Base-by-base conservation (phyloP, 2,888 invertebrate genomes). In the Chouioia cunea region DNA sequence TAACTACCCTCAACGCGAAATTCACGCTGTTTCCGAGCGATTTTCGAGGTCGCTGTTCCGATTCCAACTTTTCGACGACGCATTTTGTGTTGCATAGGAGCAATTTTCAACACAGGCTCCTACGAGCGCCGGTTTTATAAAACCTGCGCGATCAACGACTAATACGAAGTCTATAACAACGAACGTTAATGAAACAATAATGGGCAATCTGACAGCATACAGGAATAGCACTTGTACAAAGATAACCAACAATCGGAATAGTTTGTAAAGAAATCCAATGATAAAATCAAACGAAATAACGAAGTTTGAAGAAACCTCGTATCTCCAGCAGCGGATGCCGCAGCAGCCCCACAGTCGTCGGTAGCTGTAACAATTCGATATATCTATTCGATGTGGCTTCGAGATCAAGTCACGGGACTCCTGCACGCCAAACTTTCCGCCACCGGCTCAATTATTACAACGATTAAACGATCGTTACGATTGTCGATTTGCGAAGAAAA, bases 51-150 rank as follows among this genome's bases (percentile, higher is more conserved):
- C 46, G 46, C 10, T 72, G 80, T 80, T 71, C 81, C 81, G 70
- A 82, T 81, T 20, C 80, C 81, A 50, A 81, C 78, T 76, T 82
- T 82, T 1, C 79, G 77, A 60, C 80, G 82, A 71, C 79, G 78
- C 82, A 82, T 82, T 78, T 80, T 81, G 69, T 71, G 50, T 20
- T 22, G 18, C 8, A 10, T 64, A 18, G 58, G 65, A 70, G 65
- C 65, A 23, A 6, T 66, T 43, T 8, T 47, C 10, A 36, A n/a
- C n/a, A 23, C 2, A 18, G 50, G 50, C 56, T 52, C 46, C 18
- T 60, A 47, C 36, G 67, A 54, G 36, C 52, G 47, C 46, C 60
- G 36, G 54, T 67, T 36, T 60, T 36, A 59, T 60, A 67, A 67
- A 60, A 60, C 47, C 57, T 60, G 46, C 36, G 52, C 65, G 58